Base-by-base conservation (phyloP, 1,140 invertebrate genomes). In the honey bee (Apis mellifera) region DNA sequence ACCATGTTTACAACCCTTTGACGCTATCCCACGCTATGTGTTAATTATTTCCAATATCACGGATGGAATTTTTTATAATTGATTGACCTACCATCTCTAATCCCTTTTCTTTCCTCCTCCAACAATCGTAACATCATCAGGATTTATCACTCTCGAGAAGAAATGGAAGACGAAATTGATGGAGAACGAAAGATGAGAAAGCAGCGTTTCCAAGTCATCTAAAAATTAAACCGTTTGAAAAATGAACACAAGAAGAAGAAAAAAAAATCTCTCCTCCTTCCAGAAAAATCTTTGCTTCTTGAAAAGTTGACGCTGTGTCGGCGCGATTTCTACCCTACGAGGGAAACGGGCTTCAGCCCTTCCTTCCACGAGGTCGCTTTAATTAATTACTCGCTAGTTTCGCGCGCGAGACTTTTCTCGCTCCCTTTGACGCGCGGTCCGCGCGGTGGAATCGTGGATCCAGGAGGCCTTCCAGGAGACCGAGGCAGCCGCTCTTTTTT, bases 361-460 rank as follows among this genome's bases (percentile, higher is more conserved):
- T 23, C 50, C 50, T 71, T 77, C n/a, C 66, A 26, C 23, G 57
- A 57, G 42, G 26, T 54, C 55, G 70, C 66, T 90, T 89, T 89
- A 92, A 91, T 92, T 91, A 91, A 92, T 90, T 91, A 89, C 89
- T 90, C 85, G 68, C 62, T 80, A 84, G 84, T 86, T 89, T 90
- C 78, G 84, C 82, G 64, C 74, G 70, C 86, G 81, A 73, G 82
- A 88, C 65, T 81, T 85, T 85, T 32, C 87, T 86, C 78, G 84
- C 32, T 74, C 17, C n/a, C 48, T 7, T 80, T 32, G 59, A 15
- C 68, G 9, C 17, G 71, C 88, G 82, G 55, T 78, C 59, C 17
- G 59, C 23, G n/a, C 52, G 59, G 50, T 50, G 59, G 81, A 59
- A 71, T 85, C 71, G 73, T 72, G 59, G 70, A 86, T 57, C 74